Evolutionary conservation across 92 coral and sea anemone species (phyloP).

Genomic region (Zoanthus sociatus): DNA sequence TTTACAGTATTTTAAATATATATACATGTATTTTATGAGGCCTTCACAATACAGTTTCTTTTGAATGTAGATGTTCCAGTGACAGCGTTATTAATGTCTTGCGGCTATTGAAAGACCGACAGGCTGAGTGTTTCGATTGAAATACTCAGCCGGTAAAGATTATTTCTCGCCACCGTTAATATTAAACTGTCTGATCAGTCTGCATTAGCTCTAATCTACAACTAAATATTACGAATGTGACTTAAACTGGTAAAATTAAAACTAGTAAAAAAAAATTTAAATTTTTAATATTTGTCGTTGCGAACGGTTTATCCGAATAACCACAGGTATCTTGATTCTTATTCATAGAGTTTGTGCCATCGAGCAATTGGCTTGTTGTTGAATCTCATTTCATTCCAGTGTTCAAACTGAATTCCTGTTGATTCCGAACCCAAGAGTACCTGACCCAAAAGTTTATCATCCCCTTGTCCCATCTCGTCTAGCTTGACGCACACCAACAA

Average conservation of each 20-base stretch:
- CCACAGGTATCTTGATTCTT: background rate
- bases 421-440: constrained; percentile 90
- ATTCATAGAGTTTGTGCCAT: constrained; percentile 89
- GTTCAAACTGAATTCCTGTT: constrained; percentile 92
- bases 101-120: no score
- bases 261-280: background rate
- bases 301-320: background rate
- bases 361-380: constrained; percentile 92
- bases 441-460: constrained; percentile 78
- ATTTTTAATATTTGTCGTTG: background rate
- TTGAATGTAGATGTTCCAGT: no score
- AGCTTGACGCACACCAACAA: constrained; percentile 73
- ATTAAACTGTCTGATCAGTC: no score
- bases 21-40: no score
- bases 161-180: no score
- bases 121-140: no score
- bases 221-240: no score
- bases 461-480: constrained; percentile 54
- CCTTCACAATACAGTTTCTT: no score
- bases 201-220: no score
- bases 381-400: constrained; percentile 95
- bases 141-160: no score
- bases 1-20: no score
- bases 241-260: background rate
- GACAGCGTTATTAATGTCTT: no score